Evolutionary conservation across 2,888 invertebrate species (phyloP).

Genomic region (Polylopha cassiicola): DNA sequence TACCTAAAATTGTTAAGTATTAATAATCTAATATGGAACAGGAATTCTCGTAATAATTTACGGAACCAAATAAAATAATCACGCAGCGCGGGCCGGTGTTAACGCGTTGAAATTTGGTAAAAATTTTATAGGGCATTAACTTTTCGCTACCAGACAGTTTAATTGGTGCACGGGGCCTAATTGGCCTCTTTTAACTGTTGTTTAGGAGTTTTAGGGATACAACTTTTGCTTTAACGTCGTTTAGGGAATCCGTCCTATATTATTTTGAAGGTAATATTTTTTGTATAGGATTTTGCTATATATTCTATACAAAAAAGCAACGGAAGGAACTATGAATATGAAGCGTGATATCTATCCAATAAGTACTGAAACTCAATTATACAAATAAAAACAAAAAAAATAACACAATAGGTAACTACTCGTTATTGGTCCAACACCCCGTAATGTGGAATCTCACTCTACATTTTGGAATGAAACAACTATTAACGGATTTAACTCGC

Average conservation of each 20-base stretch:
- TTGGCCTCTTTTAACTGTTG: slow-evolving; percentile 20
- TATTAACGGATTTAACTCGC: no score
- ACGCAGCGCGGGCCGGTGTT: slow-evolving; percentile 9
- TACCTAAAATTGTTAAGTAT: no score
- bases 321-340: no score
- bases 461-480: no score
- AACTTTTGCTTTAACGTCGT: slow-evolving; percentile 20
- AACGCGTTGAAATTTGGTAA: slow-evolving; percentile 19
- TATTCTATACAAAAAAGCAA: no score
- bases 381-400: no score
- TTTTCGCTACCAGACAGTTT: slow-evolving; percentile 17
- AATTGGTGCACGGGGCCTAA: slow-evolving; percentile 16
- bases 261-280: slow-evolving; percentile 16
- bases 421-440: no score
- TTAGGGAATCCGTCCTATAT: slow-evolving; percentile 13
- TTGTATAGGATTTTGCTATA: no score
- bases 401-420: no score
- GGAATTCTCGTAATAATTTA: slow-evolving; percentile 4
- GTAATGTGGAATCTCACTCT: no score
- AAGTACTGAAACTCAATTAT: no score
- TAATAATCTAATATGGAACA: background rate
- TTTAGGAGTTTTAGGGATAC: slow-evolving; percentile 13
- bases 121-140: slow-evolving; percentile 21
- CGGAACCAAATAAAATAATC: slow-evolving; percentile 16
- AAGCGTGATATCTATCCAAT: no score